Base-by-base conservation (phyloP, 1,140 invertebrate genomes). In the Argopecten irradians region DNA sequence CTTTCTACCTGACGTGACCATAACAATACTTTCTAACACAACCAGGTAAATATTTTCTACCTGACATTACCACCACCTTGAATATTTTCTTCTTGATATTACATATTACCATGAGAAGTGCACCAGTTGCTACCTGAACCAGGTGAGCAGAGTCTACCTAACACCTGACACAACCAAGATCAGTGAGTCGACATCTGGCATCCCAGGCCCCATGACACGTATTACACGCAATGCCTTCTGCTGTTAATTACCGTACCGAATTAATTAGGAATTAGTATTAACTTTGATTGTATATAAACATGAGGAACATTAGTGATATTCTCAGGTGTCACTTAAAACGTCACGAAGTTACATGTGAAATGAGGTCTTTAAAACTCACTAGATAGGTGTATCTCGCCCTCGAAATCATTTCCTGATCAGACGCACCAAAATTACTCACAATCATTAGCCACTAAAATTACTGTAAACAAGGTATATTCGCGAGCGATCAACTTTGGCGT, bases 201-300 rank as follows among this genome's bases (percentile, higher is more conserved):
- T 46, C 43, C 13, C 1, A 14, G 13, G 13, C 43, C 22, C 22
- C 43, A 11, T 46, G 43, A 46, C 19, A 19, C 22, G 14, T 46
- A 46, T 46, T 19, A 46, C 43, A 46, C 43, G 19, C 43, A 46
- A 19, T 46, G 43, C 43, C 22, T 46, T 11, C 19, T 46, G 3
- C 22, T 19, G 14, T 11, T 46, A 19, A 46, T 46, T 46, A 46
- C 13, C 43, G 22, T 46, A 46, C 43, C 43, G 43, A 46, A 46
- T 46, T 46, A 71, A 71, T 71, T 28, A 71, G n/a, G 22, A 71
- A 71, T 71, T 71, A 71, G 55, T 71, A 71, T 71, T 71, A 28
- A 71, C 8, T 71, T 19, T 19, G 43, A 46, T 71, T 71, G 55
- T 71, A 71, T 71, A 71, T 71, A 71, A 71, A 71, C 55, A 71